Evolutionary conservation across 2,797 vertebrate species (phyloP).

Genomic region (Anabacerthia variegaticeps): DNA sequence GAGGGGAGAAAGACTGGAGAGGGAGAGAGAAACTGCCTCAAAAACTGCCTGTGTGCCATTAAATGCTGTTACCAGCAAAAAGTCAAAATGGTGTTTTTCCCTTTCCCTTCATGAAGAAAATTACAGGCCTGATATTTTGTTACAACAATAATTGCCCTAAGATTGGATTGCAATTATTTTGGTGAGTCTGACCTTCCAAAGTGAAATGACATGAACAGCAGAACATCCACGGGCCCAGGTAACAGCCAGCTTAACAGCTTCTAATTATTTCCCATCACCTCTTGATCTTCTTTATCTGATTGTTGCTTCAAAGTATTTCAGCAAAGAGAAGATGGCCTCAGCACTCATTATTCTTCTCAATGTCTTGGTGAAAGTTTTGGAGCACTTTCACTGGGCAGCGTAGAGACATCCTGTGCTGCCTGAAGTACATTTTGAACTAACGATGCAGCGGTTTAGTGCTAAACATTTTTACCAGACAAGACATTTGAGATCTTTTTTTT

Average conservation of each 20-base stretch:
- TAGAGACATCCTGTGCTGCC: not conserved
- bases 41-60: slow-evolving; percentile 18
- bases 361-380: slow-evolving; percentile 33
- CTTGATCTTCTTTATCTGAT: slow-evolving; percentile 63
- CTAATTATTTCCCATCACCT: slow-evolving; percentile 69
- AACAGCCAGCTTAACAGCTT: slow-evolving; percentile 67
- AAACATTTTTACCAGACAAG: not conserved
- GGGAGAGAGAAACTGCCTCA: not conserved
- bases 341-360: slow-evolving; percentile 22
- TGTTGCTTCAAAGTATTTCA: slow-evolving; percentile 63
- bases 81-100: slow-evolving; percentile 9
- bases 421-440: not conserved
- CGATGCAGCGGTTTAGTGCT: not conserved
- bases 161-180: slow-evolving; percentile 68
- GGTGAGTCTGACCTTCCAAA: slow-evolving; percentile 55
- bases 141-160: slow-evolving; percentile 54
- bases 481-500: not conserved
- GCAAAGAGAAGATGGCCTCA: slow-evolving; percentile 32
- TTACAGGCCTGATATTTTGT: slow-evolving; percentile 59
- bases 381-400: not conserved
- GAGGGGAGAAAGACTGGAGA: not conserved
- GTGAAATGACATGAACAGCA: slow-evolving; percentile 31
- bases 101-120: slow-evolving; percentile 55
- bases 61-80: slow-evolving; percentile 46
- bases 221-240: slow-evolving; percentile 16